Evolutionary conservation across 2,888 invertebrate genomes (phyloP).

Genomic region (Oligia latruncula): DNA sequence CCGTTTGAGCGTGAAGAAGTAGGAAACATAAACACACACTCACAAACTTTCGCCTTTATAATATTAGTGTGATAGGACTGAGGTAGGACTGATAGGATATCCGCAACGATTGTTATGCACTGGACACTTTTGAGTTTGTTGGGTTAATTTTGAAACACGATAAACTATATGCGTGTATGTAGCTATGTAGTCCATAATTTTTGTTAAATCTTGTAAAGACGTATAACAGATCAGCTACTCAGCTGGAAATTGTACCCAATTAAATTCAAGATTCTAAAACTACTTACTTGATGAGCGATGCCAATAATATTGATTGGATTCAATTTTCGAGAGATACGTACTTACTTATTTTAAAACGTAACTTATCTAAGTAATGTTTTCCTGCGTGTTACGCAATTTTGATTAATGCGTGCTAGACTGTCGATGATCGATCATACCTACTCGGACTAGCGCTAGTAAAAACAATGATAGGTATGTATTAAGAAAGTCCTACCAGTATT

Average conservation of each 20-base stretch:
- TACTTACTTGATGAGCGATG: neutral
- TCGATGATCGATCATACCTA: slow-evolving; percentile 24
- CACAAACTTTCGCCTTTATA: too few relatives aligned
- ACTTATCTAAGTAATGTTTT: slow-evolving; percentile 9
- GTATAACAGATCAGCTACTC: neutral
- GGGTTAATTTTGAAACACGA: too few relatives aligned
- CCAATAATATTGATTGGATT: slow-evolving; percentile 31
- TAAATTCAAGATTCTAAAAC: neutral
- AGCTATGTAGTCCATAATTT: neutral
- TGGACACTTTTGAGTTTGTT: neutral
- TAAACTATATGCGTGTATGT: too few relatives aligned
- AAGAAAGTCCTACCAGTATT: neutral
- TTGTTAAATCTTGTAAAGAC: neutral
- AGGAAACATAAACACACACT: too few relatives aligned
- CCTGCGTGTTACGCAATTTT: slow-evolving; percentile 35
- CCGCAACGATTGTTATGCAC: neutral
- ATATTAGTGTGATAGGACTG: too few relatives aligned
- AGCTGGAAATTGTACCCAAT: neutral
- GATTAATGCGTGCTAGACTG: slow-evolving; percentile 9
- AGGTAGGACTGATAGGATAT: neutral
- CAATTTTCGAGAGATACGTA: slow-evolving; percentile 17
- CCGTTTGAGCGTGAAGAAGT: too few relatives aligned
- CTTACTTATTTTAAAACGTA: slow-evolving; percentile 37
- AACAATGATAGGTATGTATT: neutral
- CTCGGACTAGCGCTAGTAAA: slow-evolving; percentile 1